phyloP scores from a whole-genome alignment of 2,113 vertebrate species.

The Sus scrofa region T2T-Sscrofa CM000824.6:183306501-183307000 shows the following conservation, averaged over 20 bases:
- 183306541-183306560: too few species aligned
- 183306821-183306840: neutral
- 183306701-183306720: constrained; percentile 31
- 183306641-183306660: too few species aligned
- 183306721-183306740: neutral
- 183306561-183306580: too few species aligned
- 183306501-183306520: neutral
- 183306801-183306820: neutral
- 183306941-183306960: neutral
- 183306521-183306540: neutral
- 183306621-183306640: too few species aligned
- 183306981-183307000: neutral
- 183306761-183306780: constrained; percentile 25
- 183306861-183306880: neutral
- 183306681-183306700: neutral
- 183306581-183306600: too few species aligned
- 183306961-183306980: neutral
- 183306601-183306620: too few species aligned
- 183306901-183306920: neutral
- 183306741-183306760: constrained; percentile 23
- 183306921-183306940: neutral
- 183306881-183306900: neutral
- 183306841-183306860: neutral
- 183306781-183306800: neutral
- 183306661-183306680: too few species aligned